A percentile compares a stretch with the other conserved stretches of the same genome.
These are phyloP conservation scores for Cisticola juncidis DNA, from an alignment of 2,113 vertebrate species.

Conservation along the genomic window DNA sequence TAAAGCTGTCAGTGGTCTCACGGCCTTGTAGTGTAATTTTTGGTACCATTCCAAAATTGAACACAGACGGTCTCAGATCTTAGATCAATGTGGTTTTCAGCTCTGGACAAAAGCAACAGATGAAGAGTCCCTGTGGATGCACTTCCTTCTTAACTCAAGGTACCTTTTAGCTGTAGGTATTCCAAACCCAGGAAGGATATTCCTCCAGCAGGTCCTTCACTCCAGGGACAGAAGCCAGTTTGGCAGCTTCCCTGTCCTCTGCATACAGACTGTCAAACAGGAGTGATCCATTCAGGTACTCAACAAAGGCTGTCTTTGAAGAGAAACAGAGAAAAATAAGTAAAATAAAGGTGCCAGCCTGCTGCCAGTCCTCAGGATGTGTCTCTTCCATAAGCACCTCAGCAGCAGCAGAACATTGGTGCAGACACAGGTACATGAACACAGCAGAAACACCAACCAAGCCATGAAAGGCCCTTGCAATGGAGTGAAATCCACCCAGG, in stretches of 20 bases:
- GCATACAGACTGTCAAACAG: conserved; percentile 83
- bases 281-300: conserved; percentile 81
- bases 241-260: conserved; percentile 79
- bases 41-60: conserved; percentile 25
- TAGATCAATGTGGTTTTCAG: conserved; percentile 47
- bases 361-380: background rate
- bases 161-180: background rate
- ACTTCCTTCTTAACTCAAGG: conserved; percentile 5
- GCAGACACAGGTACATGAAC: background rate
- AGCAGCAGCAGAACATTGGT: background rate
- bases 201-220: conserved; percentile 72
- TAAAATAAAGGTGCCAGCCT: background rate
- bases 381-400: background rate
- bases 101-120: conserved; percentile 32
- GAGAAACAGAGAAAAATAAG: background rate
- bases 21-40: background rate
- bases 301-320: conserved; percentile 85
- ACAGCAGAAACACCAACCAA: background rate
- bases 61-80: conserved; percentile 38
- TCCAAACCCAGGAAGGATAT: conserved; percentile 83
- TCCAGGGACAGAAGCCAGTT: conserved; percentile 74
- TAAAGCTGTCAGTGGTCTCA: conserved; percentile 49
- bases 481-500: background rate
- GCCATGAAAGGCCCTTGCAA: background rate
- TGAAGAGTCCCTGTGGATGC: conserved; percentile 18